Percentiles rank a stretch among this genome's conserved stretches.
Conservation (phyloP, 2,113 vertebrate species). For the Cervus canadensis region DNA sequence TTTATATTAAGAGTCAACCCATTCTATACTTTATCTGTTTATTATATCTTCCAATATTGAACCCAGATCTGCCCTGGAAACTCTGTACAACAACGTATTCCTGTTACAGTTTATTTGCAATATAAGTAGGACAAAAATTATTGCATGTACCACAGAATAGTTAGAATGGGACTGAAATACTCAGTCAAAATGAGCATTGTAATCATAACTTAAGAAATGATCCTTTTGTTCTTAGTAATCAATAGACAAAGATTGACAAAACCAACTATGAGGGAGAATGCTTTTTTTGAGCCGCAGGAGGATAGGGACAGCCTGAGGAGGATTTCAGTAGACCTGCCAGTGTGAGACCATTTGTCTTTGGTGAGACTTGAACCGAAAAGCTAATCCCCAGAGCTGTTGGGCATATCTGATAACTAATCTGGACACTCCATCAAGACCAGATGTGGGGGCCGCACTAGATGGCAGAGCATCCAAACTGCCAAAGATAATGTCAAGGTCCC, state of each 20-base stretch:
- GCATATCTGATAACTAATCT: neutral
- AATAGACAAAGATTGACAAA: neutral
- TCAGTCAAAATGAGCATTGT: neutral
- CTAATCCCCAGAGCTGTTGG: neutral
- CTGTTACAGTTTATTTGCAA: neutral
- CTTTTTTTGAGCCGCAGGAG: neutral
- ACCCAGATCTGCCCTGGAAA: neutral
- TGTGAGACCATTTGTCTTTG: neutral
- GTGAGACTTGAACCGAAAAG: neutral
- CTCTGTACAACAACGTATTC: neutral
- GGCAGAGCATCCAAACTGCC: neutral
- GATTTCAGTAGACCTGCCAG: neutral
- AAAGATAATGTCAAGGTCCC: neutral
- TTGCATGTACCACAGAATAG: neutral
- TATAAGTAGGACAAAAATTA: neutral
- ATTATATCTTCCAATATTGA: neutral
- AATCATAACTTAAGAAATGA: neutral
- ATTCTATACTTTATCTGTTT: neutral
- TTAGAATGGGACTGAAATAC: neutral
- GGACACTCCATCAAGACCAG: neutral
- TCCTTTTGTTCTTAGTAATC: neutral
- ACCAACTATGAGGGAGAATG: too few relatives aligned
- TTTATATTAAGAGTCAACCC: neutral
- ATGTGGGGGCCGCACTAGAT: fast-evolving
- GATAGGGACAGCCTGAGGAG: neutral